Evolutionary conservation across 2,797 vertebrate genomes (phyloP).

Genomic region (Macrochelys suwanniensis): DNA sequence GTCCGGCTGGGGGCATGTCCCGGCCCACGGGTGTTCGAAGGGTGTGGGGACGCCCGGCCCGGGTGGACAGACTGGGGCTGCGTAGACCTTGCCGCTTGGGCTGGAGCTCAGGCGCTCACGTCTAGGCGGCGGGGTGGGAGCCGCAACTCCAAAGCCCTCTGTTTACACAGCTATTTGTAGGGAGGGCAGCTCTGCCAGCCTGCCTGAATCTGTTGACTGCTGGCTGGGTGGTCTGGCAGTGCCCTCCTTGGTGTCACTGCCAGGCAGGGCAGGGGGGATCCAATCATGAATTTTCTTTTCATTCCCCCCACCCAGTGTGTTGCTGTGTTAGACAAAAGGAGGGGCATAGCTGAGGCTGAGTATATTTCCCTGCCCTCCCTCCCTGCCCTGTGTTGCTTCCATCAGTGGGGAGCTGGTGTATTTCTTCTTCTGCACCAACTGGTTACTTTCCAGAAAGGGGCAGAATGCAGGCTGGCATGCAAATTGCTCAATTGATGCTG

Average conservation of each 20-base stretch:
- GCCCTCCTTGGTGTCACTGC: no score
- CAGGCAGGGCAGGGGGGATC: no score
- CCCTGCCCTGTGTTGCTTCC: background rate
- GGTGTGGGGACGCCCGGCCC: background rate
- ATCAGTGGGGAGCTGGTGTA: background rate
- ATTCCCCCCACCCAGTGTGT: background rate
- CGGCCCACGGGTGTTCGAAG: background rate
- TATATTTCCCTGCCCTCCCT: background rate
- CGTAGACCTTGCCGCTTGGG: no score
- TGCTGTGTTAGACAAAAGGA: background rate
- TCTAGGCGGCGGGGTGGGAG: no score
- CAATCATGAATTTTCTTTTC: no score
- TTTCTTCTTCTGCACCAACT: background rate
- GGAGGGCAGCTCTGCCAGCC: no score
- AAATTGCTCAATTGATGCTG: background rate
- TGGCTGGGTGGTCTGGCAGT: no score
- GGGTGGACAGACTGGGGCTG: no score
- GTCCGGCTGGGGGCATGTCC: accelerated
- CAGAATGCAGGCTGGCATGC: accelerated
- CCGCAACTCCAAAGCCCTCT: no score
- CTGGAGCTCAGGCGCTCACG: no score
- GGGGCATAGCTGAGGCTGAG: background rate
- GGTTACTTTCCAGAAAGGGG: accelerated
- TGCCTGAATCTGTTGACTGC: no score
- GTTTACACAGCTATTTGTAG: no score